Evolutionary conservation across 2,113 vertebrate genomes (phyloP), one percentile per base, ranked within the genome.

Genomic region (Dromaius novaehollandiae): DNA sequence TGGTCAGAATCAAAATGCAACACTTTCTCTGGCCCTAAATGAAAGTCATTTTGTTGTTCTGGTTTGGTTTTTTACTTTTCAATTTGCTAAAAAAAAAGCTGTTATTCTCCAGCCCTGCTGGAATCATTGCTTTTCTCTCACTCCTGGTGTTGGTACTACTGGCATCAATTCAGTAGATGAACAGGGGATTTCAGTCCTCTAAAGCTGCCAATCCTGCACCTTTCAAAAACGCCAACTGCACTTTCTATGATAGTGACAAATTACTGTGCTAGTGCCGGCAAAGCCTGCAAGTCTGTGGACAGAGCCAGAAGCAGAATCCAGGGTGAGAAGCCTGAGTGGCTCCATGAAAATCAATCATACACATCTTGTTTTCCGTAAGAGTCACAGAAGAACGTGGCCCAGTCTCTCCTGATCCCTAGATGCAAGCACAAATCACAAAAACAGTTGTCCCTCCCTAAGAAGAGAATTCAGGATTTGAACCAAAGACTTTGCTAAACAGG

Each of bases 201-300:
- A 51, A 77, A 92, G 79, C 70, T 95, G 91, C 80, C 95, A 94
- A 30, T 89, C 76, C 88, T 48, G 71, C 71, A 94, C 82, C 70
- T 97, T 94, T 93, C 87, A 95, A 63, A 95, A 95, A 82, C 3
- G 28, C 82, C 88, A 94, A 93, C 40, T 93, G 51, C 73, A 64
- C 76, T 97, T 86, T 77, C 82, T 78, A 4, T 74, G 82, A 38
- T 50, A 88, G 93, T 38, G 0, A 66, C 1, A 9, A 88, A 42
- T 42, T 40, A 3, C 36, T 81, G 91, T 38, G 60, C 50, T 82
- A 34, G 66, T 13, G 46, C 89, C 1, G 6, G 32, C 8, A 2
- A 24, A 82, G 89, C 38, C 86, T 70, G 44, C n/a, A 34, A 94
- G 65, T 83, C 77, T 83, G 25, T 0, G 2, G 80, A 7, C 36